These are phyloP conservation scores for Biston betularia DNA, from an alignment of 2,888 invertebrate species.

Conservation along the genomic window DNA sequence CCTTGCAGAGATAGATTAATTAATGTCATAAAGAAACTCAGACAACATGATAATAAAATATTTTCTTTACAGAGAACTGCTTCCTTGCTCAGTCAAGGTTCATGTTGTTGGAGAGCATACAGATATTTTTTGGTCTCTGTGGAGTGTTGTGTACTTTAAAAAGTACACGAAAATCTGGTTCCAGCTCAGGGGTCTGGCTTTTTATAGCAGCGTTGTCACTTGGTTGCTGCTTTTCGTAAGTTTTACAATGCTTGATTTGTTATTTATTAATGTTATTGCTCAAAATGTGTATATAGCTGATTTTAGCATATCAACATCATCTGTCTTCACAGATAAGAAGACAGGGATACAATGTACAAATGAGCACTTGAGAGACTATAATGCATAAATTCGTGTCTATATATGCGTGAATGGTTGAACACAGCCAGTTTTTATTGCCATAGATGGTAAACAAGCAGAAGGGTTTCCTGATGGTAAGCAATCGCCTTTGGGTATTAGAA, in stretches of 20 bases:
- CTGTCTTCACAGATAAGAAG: no score
- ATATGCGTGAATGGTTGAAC: no score
- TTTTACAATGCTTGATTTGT: conserved; percentile 42
- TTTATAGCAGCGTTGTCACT: conserved; percentile 86
- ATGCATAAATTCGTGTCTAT: no score
- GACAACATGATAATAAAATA: conserved; percentile 18
- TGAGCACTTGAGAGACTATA: no score
- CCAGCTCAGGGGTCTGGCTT: conserved; percentile 90
- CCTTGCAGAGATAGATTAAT: not conserved
- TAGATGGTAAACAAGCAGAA: no score
- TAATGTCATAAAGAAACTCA: no score
- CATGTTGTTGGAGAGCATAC: conserved; percentile 96
- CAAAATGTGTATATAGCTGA: no score
- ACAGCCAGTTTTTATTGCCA: no score
- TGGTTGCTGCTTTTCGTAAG: conserved; percentile 91
- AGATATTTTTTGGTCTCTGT: conserved; percentile 94
- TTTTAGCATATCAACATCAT: no score
- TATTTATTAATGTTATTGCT: not conserved
- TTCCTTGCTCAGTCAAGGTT: conserved; percentile 97
- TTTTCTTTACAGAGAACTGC: conserved; percentile 90
- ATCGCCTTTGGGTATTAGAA: no score
- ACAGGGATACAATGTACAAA: no score
- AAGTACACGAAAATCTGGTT: conserved; percentile 65
- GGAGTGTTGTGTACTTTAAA: conserved; percentile 88
- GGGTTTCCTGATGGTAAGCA: no score